A percentile compares a stretch with the other conserved stretches of the same genome.
These are phyloP conservation scores for Numida meleagris DNA, from an alignment of 2,113 vertebrate species.

Conservation along the genomic window DNA sequence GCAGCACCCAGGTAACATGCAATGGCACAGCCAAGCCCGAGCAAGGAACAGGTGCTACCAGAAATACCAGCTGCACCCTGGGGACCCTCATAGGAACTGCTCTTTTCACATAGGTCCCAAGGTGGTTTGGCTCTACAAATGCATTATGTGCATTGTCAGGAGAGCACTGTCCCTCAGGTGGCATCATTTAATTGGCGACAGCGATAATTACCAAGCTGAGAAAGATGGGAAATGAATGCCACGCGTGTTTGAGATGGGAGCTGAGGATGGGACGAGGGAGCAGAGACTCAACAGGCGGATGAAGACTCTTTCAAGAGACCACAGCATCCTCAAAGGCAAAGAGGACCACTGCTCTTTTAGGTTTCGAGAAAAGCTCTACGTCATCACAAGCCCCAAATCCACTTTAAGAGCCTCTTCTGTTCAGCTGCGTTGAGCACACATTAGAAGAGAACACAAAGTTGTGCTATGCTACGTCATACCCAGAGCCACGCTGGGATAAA, in stretches of 20 bases:
- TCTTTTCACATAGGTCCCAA: neutral
- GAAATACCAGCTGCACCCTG: neutral
- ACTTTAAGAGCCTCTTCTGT: neutral
- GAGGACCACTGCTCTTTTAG: neutral
- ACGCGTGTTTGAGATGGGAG: neutral
- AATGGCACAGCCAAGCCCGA: neutral
- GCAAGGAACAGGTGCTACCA: neutral
- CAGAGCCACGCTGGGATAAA: neutral
- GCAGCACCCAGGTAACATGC: neutral
- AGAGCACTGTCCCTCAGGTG: neutral
- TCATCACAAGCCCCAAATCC: neutral
- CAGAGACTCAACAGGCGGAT: rapidly evolving
- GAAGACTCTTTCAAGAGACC: neutral
- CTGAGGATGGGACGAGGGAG: neutral
- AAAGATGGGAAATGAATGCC: neutral
- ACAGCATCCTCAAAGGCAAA: neutral
- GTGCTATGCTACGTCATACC: neutral
- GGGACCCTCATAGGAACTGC: neutral
- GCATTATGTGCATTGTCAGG: neutral
- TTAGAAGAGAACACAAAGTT: neutral
- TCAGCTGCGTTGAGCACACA: neutral
- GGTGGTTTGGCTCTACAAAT: neutral
- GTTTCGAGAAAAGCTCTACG: neutral
- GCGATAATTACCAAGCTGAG: neutral
- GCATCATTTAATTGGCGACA: neutral